Conservation (phyloP, 2,113 vertebrate genomes). For the Hylia prasina region DNA sequence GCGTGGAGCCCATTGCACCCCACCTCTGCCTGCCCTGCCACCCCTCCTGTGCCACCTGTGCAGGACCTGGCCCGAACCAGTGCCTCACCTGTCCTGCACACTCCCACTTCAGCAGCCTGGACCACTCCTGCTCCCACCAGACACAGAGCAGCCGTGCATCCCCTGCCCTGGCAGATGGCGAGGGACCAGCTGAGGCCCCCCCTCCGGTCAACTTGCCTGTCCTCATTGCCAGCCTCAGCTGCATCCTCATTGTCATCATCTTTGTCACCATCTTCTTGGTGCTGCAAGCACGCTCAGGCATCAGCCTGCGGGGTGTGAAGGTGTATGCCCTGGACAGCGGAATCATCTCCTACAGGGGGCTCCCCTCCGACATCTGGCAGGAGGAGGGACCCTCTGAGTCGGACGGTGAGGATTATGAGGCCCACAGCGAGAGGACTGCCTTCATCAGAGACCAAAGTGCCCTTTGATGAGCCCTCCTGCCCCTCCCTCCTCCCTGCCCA, state of each 20-base stretch:
- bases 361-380: conserved; percentile 88
- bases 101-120: conserved; percentile 80
- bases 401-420: conserved; percentile 86
- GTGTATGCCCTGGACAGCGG: conserved; percentile 81
- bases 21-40: conserved; percentile 90
- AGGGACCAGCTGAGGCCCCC: not conserved
- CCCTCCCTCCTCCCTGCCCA: conserved; percentile 39
- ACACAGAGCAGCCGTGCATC: conserved; percentile 91
- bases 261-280: conserved; percentile 86
- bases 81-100: conserved; percentile 90
- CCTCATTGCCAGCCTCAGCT: conserved; percentile 87
- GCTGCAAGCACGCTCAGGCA: conserved; percentile 87
- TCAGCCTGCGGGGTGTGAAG: conserved; percentile 77
- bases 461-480: conserved; percentile 83
- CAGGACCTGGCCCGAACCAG: conserved; percentile 74
- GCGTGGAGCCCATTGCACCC: conserved; percentile 81
- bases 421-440: conserved; percentile 92
- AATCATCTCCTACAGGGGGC: conserved; percentile 90
- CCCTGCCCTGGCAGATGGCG: conserved; percentile 30
- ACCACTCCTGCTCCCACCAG: conserved; percentile 85
- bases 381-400: conserved; percentile 88
- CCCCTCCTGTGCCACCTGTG: conserved; percentile 85
- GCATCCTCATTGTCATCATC: conserved; percentile 83
- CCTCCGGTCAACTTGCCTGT: conserved; percentile 73
- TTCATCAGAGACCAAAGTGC: conserved; percentile 99